Conservation (phyloP, 2,888 invertebrate species). For the Tortricodes alternella region DNA sequence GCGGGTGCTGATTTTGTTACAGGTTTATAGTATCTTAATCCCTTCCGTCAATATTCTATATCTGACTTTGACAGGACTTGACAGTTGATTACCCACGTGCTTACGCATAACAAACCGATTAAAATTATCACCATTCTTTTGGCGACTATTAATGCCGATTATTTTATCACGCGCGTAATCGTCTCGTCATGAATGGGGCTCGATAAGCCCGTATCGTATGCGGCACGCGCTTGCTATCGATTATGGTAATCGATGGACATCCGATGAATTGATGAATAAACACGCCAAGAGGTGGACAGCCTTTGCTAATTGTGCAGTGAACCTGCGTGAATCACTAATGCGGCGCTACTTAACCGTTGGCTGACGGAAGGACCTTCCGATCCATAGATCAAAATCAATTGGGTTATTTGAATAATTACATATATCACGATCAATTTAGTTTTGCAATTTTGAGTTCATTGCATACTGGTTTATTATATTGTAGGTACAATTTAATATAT, state of each 20-base stretch:
- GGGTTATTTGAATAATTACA: slow-evolving; percentile 3
- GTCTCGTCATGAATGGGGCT: slow-evolving; percentile 22
- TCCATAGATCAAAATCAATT: slow-evolving; percentile 36
- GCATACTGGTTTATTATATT: too few species aligned
- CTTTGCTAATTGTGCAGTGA: slow-evolving; percentile 81
- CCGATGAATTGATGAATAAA: slow-evolving; percentile 78
- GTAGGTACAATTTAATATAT: too few species aligned
- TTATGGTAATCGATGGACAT: slow-evolving; percentile 81
- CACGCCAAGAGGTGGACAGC: slow-evolving; percentile 79
- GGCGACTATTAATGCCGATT: not conserved
- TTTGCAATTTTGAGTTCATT: too few species aligned
- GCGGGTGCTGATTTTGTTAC: too few species aligned
- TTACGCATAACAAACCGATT: too few species aligned
- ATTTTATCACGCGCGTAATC: slow-evolving; percentile 5
- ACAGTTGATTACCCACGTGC: too few species aligned
- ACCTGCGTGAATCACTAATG: slow-evolving; percentile 77
- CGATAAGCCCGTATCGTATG: slow-evolving; percentile 62
- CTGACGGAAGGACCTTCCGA: slow-evolving; percentile 51
- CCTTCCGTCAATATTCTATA: too few species aligned
- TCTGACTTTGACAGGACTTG: too few species aligned
- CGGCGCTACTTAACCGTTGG: slow-evolving; percentile 65
- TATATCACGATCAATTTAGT: not conserved
- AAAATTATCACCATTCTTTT: too few species aligned
- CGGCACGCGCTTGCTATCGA: slow-evolving; percentile 77
- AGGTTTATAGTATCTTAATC: too few species aligned